A percentile compares a stretch with the other conserved stretches of the same genome.
Evolutionary conservation across 2,113 vertebrate genomes (phyloP).

Genomic region (Daboia siamensis): DNA sequence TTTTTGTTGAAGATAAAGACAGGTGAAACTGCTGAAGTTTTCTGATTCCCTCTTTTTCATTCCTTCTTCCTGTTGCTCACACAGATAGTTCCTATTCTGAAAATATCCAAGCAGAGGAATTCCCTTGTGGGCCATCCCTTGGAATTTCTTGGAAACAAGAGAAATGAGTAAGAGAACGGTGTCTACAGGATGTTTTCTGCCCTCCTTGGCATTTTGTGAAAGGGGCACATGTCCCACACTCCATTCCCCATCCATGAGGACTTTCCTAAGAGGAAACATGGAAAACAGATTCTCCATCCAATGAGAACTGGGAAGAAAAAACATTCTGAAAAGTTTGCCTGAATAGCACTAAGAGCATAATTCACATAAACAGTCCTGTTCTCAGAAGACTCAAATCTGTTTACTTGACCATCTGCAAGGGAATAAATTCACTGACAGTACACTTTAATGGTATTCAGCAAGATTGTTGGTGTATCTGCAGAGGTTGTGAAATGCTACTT

Average conservation of each 20-base stretch:
- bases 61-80: not conserved
- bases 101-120: not conserved
- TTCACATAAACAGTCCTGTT: conserved; percentile 13
- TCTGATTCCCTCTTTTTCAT: not conserved
- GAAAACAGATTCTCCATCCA: not conserved
- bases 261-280: not conserved
- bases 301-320: not conserved
- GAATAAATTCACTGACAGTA: rapidly evolving
- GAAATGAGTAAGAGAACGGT: not conserved
- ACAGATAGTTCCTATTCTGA: not conserved
- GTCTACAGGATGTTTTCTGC: not conserved
- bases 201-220: not conserved
- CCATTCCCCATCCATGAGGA: not conserved
- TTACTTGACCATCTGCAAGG: conserved; percentile 33
- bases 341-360: not conserved
- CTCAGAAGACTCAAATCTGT: conserved; percentile 27
- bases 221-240: not conserved
- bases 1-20: not conserved
- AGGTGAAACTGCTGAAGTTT: not conserved
- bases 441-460: not conserved
- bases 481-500: rapidly evolving
- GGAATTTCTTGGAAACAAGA: not conserved
- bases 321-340: not conserved
- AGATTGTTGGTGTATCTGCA: conserved; percentile 14
- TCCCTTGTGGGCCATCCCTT: not conserved